Base-by-base conservation (phyloP, 2,113 vertebrate genomes). In the Puntigrus tetrazona region DNA sequence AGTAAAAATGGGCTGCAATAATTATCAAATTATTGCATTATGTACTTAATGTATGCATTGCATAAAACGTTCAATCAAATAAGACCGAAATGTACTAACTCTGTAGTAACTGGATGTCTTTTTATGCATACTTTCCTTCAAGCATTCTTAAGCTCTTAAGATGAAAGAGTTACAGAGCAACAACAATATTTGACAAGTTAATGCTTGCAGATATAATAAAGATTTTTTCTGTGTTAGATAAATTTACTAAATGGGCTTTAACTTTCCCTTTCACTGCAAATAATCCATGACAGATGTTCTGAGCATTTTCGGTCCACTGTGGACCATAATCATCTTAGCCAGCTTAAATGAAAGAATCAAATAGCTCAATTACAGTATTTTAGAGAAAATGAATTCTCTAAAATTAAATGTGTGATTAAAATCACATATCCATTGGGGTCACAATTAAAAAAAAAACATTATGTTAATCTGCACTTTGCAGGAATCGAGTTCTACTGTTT, bases 261-360 rank as follows among this genome's bases (percentile, higher is more conserved):
- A 36, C 41, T 45, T 81, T 20, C 27, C 18, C 72, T 84, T 73
- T 67, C 4, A 27, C 45, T 80, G 57, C 25, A 69, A 75, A 69
- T 79, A 85, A 69, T 78, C 84, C 87, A 84, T 84, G 84, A 86
- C 87, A 88, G 87, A 82, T 88, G 84, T 85, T 88, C 84, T 76
- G 41, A 84, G 82, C 83, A 84, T 78, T 84, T 78, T 84, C 70
- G 61, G 47, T 84, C 81, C 84, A 84, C 74, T 76, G 27, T 81
- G 81, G 67, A 67, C 84, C 81, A 81, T 88, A 88, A 88, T 88
- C 87, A 88, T 84, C 70, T 88, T 88, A 88, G 82, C 81, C 87
- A 88, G 84, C 84, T 88, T 88, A 86, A 88, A 86, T 84, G 63
- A 86, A 88, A 84, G 47, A 47, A 76, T 69, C 76, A 76, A 84